Evolutionary conservation across 2,888 invertebrate genomes (phyloP).

Genomic region (Heteropelma amictum): DNA sequence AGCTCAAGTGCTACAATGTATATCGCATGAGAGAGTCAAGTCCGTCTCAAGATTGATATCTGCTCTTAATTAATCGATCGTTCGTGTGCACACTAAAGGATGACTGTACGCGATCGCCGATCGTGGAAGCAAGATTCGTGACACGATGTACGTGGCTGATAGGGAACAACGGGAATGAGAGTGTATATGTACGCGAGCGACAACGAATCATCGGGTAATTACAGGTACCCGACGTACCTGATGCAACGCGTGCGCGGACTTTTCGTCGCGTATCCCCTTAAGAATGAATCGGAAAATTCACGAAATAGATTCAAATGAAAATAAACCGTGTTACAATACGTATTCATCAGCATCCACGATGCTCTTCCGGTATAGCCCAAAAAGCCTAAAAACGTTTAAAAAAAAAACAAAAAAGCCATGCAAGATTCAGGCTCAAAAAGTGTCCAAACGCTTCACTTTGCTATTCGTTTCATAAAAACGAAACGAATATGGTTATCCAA

Average conservation of each 20-base stretch:
- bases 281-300: too few relatives aligned
- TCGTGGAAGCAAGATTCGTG: constrained; percentile 62
- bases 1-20: not conserved
- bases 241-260: constrained; percentile 41
- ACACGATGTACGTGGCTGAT: constrained; percentile 65
- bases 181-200: constrained; percentile 24
- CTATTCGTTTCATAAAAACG: constrained; percentile 1
- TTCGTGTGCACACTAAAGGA: constrained; percentile 56
- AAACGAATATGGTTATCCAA: constrained; percentile 5
- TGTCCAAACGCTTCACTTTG: not conserved
- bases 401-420: too few relatives aligned
- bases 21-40: constrained; percentile 17
- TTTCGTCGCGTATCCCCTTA: too few relatives aligned
- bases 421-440: too few relatives aligned
- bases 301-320: too few relatives aligned
- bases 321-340: too few relatives aligned
- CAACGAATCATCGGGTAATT: constrained; percentile 49
- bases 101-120: constrained; percentile 50
- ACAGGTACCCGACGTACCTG: constrained; percentile 45
- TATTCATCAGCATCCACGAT: too few relatives aligned
- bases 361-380: too few relatives aligned
- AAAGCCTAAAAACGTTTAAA: too few relatives aligned
- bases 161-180: constrained; percentile 29
- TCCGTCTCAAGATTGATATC: constrained; percentile 38
- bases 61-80: constrained; percentile 63